Evolutionary conservation across 2,113 vertebrate species (phyloP).

Genomic region (Xenotilapia caudafasciata): DNA sequence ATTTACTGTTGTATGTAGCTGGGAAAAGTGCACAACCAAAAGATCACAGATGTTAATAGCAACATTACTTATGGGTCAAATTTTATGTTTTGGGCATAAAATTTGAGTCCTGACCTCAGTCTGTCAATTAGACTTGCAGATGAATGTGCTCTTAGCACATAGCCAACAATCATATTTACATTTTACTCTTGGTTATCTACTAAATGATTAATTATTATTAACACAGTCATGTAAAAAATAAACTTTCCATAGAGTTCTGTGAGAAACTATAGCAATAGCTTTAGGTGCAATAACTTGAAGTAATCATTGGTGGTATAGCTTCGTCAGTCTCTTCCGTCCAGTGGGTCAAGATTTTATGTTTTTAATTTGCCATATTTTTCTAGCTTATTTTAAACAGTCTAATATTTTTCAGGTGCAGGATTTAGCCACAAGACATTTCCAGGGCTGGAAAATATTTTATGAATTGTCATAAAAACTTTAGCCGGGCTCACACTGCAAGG

Average conservation of each 20-base stretch:
- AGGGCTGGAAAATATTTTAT: background rate
- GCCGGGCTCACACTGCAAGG: background rate
- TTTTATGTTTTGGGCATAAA: background rate
- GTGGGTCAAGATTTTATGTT: background rate
- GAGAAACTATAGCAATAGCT: background rate
- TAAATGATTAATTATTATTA: background rate
- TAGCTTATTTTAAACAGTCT: background rate
- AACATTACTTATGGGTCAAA: background rate
- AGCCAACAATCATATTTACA: background rate
- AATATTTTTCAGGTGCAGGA: background rate
- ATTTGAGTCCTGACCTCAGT: background rate
- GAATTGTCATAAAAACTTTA: background rate
- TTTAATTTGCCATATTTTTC: background rate
- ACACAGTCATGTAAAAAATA: background rate
- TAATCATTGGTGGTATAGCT: background rate
- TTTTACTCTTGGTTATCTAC: background rate
- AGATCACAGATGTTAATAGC: background rate
- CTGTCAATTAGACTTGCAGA: background rate
- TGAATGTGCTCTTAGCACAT: background rate
- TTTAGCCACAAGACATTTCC: background rate
- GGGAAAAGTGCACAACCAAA: background rate
- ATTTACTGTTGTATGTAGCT: background rate
- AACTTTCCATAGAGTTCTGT: background rate
- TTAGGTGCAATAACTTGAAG: background rate
- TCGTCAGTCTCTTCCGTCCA: background rate